Conservation (phyloP, 2,888 invertebrate species). For the Mythimna albipuncta region DNA sequence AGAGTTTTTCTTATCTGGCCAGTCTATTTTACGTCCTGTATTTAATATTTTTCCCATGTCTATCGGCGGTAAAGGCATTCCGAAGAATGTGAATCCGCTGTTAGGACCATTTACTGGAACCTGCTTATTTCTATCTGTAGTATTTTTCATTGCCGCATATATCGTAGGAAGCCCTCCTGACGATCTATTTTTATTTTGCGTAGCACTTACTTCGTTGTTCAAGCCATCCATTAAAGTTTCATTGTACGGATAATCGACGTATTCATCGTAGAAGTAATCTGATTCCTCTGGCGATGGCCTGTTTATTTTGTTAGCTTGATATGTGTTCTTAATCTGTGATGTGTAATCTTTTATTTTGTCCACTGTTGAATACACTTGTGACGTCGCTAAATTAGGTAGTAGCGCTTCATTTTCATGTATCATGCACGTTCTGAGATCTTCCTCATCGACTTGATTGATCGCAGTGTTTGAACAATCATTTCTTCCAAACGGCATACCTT, state of each 20-base stretch:
- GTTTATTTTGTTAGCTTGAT: conserved; percentile 86
- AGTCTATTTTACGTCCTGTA: conserved; percentile 86
- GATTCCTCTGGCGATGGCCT: conserved; percentile 94
- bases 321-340: conserved; percentile 83
- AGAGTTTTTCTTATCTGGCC: conserved; percentile 81
- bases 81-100: conserved; percentile 95
- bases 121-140: conserved; percentile 76
- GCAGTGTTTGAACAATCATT: conserved; percentile 91
- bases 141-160: conserved; percentile 80
- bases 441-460: conserved; percentile 76
- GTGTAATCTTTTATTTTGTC: conserved; percentile 89
- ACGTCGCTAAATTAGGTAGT: conserved; percentile 88
- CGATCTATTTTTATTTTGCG: conserved; percentile 79
- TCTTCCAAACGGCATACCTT: conserved; percentile 93
- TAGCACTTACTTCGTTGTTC: conserved; percentile 76
- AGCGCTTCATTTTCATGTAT: conserved; percentile 94
- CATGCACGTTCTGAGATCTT: conserved; percentile 90
- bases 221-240: conserved; percentile 88
- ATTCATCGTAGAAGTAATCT: conserved; percentile 96
- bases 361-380: conserved; percentile 91
- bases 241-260: conserved; percentile 94
- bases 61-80: conserved; percentile 94
- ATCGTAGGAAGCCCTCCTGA: conserved; percentile 91
- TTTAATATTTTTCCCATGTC: conserved; percentile 93
- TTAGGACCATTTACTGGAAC: conserved; percentile 85